These are phyloP conservation scores for Cataglyphis rosenhaueri DNA, from an alignment of 2,888 invertebrate genomes.

Conservation along the genomic window DNA sequence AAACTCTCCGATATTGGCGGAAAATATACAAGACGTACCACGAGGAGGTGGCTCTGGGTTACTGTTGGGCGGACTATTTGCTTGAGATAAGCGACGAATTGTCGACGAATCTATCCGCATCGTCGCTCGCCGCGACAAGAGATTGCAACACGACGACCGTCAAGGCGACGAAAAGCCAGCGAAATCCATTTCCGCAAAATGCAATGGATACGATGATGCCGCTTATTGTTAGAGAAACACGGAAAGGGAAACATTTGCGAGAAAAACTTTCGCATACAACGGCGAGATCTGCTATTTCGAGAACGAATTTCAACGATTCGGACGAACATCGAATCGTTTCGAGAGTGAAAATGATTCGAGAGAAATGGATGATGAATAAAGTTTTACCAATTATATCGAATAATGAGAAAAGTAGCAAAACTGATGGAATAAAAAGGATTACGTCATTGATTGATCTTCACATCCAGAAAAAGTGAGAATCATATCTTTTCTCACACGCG, in stretches of 20 bases:
- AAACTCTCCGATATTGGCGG: constrained; percentile 66
- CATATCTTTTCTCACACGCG: background rate
- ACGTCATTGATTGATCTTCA: background rate
- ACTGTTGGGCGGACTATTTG: constrained; percentile 71
- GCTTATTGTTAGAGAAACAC: background rate
- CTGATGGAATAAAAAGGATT: background rate
- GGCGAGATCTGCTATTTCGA: background rate
- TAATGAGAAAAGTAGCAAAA: background rate
- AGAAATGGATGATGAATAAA: background rate
- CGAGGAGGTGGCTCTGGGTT: constrained; percentile 70
- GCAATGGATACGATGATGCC: background rate
- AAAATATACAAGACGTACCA: constrained; percentile 68
- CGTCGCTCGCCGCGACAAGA: background rate
- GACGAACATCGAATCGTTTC: background rate
- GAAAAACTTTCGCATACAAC: background rate
- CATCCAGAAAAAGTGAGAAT: background rate
- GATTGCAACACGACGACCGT: background rate
- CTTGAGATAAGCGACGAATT: constrained; percentile 22
- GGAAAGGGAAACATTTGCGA: background rate
- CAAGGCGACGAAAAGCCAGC: background rate
- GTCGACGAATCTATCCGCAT: background rate
- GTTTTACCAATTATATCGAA: background rate
- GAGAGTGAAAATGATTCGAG: background rate
- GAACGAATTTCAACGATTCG: background rate
- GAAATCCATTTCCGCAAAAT: constrained; percentile 14